Base-by-base conservation (phyloP, 2,113 vertebrate species). In the Carassius gibelio region DNA sequence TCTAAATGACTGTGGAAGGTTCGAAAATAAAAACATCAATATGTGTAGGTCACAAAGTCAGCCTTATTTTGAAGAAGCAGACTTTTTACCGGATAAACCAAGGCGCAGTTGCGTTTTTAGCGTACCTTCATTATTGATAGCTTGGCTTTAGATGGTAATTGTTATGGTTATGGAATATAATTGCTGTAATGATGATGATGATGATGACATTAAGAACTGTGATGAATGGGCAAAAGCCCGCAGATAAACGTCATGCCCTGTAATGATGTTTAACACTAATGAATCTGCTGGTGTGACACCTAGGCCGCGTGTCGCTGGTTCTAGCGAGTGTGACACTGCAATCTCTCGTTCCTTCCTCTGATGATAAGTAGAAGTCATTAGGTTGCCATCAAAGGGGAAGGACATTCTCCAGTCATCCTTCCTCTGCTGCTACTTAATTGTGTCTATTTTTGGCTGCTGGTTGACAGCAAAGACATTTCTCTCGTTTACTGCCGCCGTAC, bases 91-190 rank as follows among this genome's bases (percentile, higher is more conserved):
- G 21, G 8, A 75, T 61, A 45, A 48, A 14, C 21, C 64, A 26
- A 15, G 36, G 8, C 14, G 17, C n/a, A 10, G 5, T 68, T 3
- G n/a, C 21, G 8, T 74, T 45, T 69, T n/a, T 59, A 77, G 62
- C 57, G 71, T 66, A 57, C 61, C 75, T 52, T 59, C 48, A 84
- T 85, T 88, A 81, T 79, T 81, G 52, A 88, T 86, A 45, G 55
- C 34, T 19, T 42, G 38, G 81, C 72, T 82, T 26, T 75, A 26
- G 45, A 84, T 80, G 72, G 80, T 89, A 80, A 81, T 88, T 84
- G 55, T 84, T 75, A 80, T 86, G 87, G 84, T 86, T 86, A 87
- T 80, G 79, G 84, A 75, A 86, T 86, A 83, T 85, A 82, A 89
- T 88, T 84, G 84, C 71, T 68, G 64, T 84, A 86, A 82, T 75